Evolutionary conservation across 2,797 vertebrate genomes (phyloP).

Genomic region (Tolypeutes matacus): DNA sequence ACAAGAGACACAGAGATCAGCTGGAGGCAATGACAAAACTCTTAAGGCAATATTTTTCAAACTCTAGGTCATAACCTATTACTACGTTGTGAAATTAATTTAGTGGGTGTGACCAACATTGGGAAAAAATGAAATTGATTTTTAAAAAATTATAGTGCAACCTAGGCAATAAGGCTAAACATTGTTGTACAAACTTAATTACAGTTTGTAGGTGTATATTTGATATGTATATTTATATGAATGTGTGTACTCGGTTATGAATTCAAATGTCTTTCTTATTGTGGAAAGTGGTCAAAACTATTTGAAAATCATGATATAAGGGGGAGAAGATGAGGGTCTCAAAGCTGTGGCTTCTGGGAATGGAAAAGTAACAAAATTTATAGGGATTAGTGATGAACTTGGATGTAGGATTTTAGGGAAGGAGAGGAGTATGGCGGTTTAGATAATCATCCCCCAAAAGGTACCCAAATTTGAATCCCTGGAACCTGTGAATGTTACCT

Average conservation of each 20-base stretch:
- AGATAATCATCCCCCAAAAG: background rate
- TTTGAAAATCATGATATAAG: constrained; percentile 13
- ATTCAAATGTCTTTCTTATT: constrained; percentile 24
- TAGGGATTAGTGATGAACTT: background rate
- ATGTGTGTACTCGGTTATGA: background rate
- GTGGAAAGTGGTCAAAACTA: constrained; percentile 2
- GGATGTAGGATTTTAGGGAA: background rate
- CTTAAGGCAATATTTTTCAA: background rate
- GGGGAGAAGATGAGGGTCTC: background rate
- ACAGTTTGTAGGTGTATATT: background rate
- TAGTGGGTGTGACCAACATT: background rate
- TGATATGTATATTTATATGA: constrained; percentile 33
- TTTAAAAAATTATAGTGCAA: background rate
- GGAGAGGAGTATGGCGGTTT: background rate
- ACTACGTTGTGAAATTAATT: background rate
- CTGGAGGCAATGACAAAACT: background rate
- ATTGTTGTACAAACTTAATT: constrained; percentile 20
- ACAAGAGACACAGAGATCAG: background rate
- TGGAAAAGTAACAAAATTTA: constrained; percentile 8
- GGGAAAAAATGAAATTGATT: background rate
- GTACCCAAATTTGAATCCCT: background rate
- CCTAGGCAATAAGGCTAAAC: background rate
- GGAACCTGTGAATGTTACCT: background rate
- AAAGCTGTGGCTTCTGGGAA: background rate
- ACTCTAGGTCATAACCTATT: background rate